Conservation (phyloP, 2,888 invertebrate genomes). For the Melinaea marsaeus region DNA sequence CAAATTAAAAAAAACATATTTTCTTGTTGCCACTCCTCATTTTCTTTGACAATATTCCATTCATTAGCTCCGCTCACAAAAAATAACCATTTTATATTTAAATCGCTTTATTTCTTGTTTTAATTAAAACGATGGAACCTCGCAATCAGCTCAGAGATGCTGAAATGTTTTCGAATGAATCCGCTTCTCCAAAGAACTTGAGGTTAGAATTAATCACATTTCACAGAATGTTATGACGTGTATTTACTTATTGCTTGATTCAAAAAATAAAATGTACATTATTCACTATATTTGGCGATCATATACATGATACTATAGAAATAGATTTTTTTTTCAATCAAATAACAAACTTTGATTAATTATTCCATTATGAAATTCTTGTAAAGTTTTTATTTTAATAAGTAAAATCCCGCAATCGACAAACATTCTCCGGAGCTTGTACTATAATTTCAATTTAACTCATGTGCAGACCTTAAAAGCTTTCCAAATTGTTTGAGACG, state of each 20-base stretch:
- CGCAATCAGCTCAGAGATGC: slow-evolving; percentile 20
- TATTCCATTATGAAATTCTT: background rate
- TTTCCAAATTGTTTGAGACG: slow-evolving; percentile 45
- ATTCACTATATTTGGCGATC: no score
- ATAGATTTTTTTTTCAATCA: no score
- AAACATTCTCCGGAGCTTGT: slow-evolving; percentile 17
- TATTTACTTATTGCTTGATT: no score
- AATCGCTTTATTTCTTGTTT: slow-evolving; percentile 26
- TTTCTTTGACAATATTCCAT: slow-evolving; percentile 20
- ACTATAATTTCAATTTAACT: slow-evolving; percentile 48
- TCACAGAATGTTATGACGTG: no score
- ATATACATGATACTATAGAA: no score
- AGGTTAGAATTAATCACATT: no score
- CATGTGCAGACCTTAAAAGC: slow-evolving; percentile 54
- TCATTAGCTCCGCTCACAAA: slow-evolving; percentile 24
- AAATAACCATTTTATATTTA: slow-evolving; percentile 28
- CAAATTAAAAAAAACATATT: background rate
- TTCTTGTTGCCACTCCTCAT: slow-evolving; percentile 13
- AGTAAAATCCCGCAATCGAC: background rate
- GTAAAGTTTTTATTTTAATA: background rate
- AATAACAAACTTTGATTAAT: no score
- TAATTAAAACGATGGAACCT: slow-evolving; percentile 29
- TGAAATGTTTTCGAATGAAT: slow-evolving; percentile 11
- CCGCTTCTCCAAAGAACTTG: background rate
- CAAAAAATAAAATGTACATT: no score